phyloP scores from a whole-genome alignment of 2,113 vertebrate species.

The Callospermophilus lateralis region DNA sequence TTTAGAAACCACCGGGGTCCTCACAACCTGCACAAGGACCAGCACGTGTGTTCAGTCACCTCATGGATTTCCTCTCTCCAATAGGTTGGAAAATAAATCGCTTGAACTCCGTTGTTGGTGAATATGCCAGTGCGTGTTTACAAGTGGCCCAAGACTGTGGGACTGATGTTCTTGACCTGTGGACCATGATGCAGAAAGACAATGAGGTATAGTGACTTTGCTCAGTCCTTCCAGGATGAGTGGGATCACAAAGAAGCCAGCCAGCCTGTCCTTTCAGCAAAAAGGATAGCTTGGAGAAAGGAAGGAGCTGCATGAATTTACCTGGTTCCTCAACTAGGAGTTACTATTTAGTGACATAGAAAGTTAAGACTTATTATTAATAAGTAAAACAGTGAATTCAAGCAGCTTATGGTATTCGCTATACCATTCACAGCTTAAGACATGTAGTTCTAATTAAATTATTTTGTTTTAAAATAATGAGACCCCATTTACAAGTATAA shows the following conservation, averaged over 20 bases:
- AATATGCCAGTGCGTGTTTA: constrained; percentile 93
- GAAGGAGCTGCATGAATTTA: background rate
- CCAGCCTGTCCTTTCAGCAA: background rate
- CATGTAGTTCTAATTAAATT: background rate
- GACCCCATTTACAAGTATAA: background rate
- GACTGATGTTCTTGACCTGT: constrained; percentile 92
- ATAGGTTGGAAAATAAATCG: constrained; percentile 93
- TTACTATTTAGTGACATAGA: rapidly evolving
- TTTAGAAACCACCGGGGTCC: background rate
- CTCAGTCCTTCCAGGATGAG: rapidly evolving
- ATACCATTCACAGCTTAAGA: background rate
- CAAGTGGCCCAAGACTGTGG: constrained; percentile 90
- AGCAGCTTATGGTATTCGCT: background rate
- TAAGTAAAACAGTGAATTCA: too few relatives aligned
- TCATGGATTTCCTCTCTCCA: background rate
- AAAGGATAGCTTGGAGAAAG: rapidly evolving
- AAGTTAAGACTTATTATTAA: background rate
- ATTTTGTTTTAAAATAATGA: background rate
- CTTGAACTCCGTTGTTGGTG: constrained; percentile 88
- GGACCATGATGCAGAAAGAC: constrained; percentile 95
- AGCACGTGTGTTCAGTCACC: background rate
- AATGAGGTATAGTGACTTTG: constrained; percentile 87
- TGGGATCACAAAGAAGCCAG: background rate
- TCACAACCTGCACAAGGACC: background rate
- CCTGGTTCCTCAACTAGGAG: background rate